Base-by-base conservation (phyloP, 1,140 invertebrate genomes). In the Eumaeus atala region DNA sequence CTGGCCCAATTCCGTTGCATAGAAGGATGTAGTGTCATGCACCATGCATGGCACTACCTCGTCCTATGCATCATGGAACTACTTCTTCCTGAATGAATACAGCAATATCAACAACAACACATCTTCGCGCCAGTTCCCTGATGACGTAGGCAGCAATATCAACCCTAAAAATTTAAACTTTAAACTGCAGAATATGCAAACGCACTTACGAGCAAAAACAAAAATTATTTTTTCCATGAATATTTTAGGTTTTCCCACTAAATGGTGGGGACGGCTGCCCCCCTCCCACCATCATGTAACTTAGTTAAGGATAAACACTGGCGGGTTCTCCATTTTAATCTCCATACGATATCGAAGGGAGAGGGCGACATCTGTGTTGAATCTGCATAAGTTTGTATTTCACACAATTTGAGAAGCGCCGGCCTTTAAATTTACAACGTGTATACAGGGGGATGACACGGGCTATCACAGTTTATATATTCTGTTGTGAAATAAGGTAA, bases 311-410 rank as follows among this genome's bases (percentile, higher is more conserved):
- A 51, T 61, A 57, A 64, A 67, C 59, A 60, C 54, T 12, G 55
- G 52, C 50, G 65, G 68, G 64, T 65, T 62, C 64, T 67, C 61
- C 67, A 68, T 66, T 70, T 70, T 74, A 74, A 84, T 84, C 74
- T 80, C 71, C 78, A 84, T 81, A 79, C 77, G 73, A 75, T 77
- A 80, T 74, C 73, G 69, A 65, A 67, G 70, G 67, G 64, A 28
- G 61, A 60, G 69, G 59, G 71, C 72, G 75, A 76, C 81, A 84
- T 84, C 81, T 82, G 78, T 67, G 66, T 51, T 42, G 65, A 57
- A 75, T 75, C 67, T 76, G 77, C 79, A 77, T 84, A 77, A 80
- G 73, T 82, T 80, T 72, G 66, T 69, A 69, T 70, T 68, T 75
- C 71, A 71, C 71, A 67, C 78, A 73, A 82, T 80, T 82, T 76